Percentiles rank a stretch among this genome's conserved stretches.
These are phyloP conservation scores for Pseudeuparius sepicola DNA, from an alignment of 2,888 invertebrate genomes.

Conservation along the genomic window DNA sequence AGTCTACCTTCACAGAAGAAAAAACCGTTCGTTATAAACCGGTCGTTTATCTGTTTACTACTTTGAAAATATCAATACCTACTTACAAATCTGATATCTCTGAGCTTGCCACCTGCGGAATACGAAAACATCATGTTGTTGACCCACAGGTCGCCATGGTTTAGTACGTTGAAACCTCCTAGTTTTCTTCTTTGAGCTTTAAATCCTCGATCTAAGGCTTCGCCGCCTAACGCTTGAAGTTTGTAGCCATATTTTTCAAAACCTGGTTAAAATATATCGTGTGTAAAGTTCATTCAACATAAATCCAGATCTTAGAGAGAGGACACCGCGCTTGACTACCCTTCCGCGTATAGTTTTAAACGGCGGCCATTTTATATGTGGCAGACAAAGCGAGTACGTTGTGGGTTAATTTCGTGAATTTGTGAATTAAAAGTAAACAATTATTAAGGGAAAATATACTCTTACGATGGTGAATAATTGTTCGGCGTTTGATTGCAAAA, in stretches of 20 bases:
- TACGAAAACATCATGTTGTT: slow-evolving; percentile 46
- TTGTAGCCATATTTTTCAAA: slow-evolving; percentile 38
- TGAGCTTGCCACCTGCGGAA: slow-evolving; percentile 31
- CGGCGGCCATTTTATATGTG: too few relatives aligned
- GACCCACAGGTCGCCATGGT: slow-evolving; percentile 46
- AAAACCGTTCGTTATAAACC: background rate
- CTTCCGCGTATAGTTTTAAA: too few relatives aligned
- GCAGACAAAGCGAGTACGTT: too few relatives aligned
- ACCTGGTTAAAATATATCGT: slow-evolving; percentile 20
- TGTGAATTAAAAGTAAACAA: too few relatives aligned
- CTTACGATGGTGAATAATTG: too few relatives aligned
- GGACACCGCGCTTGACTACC: too few relatives aligned
- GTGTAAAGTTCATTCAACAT: too few relatives aligned
- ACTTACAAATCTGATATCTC: slow-evolving; percentile 35
- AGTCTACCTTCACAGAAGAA: slow-evolving; percentile 39
- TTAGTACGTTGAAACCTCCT: slow-evolving; percentile 39
- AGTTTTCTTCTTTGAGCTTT: slow-evolving; percentile 25
- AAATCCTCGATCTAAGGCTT: slow-evolving; percentile 26
- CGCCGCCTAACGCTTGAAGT: slow-evolving; percentile 32
- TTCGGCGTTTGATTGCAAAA: too few relatives aligned
- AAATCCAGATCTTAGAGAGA: too few relatives aligned
- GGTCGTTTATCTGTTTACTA: slow-evolving; percentile 1
- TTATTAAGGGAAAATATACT: too few relatives aligned
- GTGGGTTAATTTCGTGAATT: too few relatives aligned
- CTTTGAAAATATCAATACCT: slow-evolving; percentile 2